Evolutionary conservation across 1,140 invertebrate genomes (phyloP).

Genomic region (Trichomalopsis sarcophagae): DNA sequence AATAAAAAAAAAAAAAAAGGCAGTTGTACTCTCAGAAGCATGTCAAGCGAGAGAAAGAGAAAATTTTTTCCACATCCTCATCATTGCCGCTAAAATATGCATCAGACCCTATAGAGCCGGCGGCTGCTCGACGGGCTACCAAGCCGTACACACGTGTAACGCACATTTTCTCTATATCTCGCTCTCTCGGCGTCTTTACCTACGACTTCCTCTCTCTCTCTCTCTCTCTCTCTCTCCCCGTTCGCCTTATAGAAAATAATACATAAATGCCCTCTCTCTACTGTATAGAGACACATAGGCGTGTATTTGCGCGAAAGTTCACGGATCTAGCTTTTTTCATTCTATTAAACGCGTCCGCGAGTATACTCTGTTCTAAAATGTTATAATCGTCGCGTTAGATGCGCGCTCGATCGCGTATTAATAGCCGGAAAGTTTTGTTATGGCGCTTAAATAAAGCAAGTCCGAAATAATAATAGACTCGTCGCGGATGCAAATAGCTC

Average conservation of each 20-base stretch:
- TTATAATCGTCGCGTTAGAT: not conserved
- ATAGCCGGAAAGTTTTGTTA: conserved; percentile 34
- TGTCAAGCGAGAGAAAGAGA: not conserved
- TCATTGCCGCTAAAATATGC: conserved; percentile 34
- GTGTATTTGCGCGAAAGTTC: too few relatives aligned
- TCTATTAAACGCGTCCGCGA: not conserved
- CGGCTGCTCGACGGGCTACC: not conserved
- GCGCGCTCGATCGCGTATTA: conserved; percentile 32
- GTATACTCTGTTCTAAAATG: not conserved
- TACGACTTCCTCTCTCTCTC: conserved; percentile 42
- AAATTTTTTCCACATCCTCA: conserved; percentile 8
- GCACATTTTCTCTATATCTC: conserved; percentile 21
- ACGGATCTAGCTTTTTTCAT: not conserved
- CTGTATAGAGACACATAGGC: too few relatives aligned
- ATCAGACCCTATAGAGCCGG: not conserved
- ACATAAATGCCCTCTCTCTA: not conserved
- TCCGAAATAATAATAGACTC: conserved; percentile 46
- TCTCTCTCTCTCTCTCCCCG: not conserved
- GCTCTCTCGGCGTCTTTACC: conserved; percentile 10
- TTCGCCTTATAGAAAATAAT: not conserved
- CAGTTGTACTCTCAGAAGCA: not conserved
- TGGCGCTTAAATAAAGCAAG: conserved; percentile 33
- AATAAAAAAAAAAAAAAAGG: not conserved
- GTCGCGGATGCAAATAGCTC: conserved; percentile 30
- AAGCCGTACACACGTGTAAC: conserved; percentile 46